phyloP scores from a whole-genome alignment of 1,140 invertebrate genomes.

The Pogonognathellus flavescens region DNA sequence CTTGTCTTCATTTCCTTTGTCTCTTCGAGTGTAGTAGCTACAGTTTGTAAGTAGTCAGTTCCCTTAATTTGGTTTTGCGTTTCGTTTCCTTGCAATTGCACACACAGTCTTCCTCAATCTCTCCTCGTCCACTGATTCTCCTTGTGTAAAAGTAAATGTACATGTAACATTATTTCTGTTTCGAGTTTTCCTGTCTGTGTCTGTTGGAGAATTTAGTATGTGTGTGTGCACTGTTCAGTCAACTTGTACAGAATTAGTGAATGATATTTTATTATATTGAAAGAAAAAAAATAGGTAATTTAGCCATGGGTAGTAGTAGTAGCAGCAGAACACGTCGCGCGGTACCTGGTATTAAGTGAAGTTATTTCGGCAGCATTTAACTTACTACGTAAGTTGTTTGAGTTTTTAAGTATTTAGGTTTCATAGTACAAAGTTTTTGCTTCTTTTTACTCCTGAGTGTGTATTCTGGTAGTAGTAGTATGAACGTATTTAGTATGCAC shows the following conservation, averaged over 20 bases:
- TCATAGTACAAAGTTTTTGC: not conserved
- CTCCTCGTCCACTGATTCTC: too few relatives aligned
- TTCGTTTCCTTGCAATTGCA: too few relatives aligned
- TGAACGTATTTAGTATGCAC: not conserved
- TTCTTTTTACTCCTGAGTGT: too few relatives aligned
- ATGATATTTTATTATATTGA: slow-evolving; percentile 8
- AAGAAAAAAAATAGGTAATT: slow-evolving; percentile 18
- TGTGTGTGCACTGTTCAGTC: too few relatives aligned
- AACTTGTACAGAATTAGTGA: not conserved
- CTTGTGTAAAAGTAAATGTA: not conserved
- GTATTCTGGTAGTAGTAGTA: slow-evolving; percentile 4
- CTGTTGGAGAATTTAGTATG: not conserved
- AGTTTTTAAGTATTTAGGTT: slow-evolving; percentile 4
- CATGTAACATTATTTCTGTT: not conserved
- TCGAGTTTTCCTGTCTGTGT: slow-evolving; percentile 1
- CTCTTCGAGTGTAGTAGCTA: not conserved
- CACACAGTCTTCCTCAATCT: too few relatives aligned
- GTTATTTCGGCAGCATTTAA: not conserved
- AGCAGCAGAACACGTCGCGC: not conserved
- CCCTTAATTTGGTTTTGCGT: too few relatives aligned
- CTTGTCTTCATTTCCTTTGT: not conserved
- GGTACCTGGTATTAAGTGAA: not conserved
- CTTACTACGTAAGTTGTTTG: not conserved
- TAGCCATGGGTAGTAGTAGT: not conserved
- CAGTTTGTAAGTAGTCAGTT: too few relatives aligned